Evolutionary conservation across 1,140 invertebrate species (phyloP), one percentile per base, ranked within the genome.

Genomic region (Halotydeus destructor): DNA sequence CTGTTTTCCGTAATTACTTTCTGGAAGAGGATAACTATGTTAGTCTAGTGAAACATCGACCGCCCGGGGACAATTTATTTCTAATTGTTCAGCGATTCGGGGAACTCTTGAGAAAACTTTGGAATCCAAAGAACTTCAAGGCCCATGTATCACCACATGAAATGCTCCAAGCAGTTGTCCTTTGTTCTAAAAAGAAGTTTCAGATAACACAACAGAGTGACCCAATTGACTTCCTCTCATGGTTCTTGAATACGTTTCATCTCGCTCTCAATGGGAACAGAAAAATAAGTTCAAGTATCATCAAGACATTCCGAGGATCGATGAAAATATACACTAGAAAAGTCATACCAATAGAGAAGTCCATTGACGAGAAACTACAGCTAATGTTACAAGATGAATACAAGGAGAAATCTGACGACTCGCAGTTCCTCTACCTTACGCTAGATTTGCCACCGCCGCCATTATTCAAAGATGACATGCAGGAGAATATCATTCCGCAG

Each of bases 71-170:
- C 58, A 86, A 78, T 5, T 71, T 73, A 12, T 85, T 82, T 55
- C 64, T 91, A n/a, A 58, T 98, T 19, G 84, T 93, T 0, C 85
- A 94, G 58, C 67, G 94, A 39, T 98, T 97, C 64, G 94, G 93
- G 2, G 94, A 99, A 60, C 64, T 99, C 5, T 74, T 98, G 60
- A 62, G 94, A 3, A 99, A 99, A 62, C 64, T 99, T 49, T 99
- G 94, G 94, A 99, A 99, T 63, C 89, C 91, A 0, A 65, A 86
- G 43, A 97, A 97, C 57, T 99, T 99, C 56, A 98, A 98, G 65
- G 83, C 91, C 3, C 94, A 99, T 57, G 94, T 99, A 1, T 96
- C 88, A 38, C 94, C 94, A 0, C 94, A 99, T 61, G 94, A 99
- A 68, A 99, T 99, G 93, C 63, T 99, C 11, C 94, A 99, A 63